These are phyloP conservation scores for Ceyx erithaca DNA, from an alignment of 2,797 vertebrate species.

Conservation along the genomic window DNA sequence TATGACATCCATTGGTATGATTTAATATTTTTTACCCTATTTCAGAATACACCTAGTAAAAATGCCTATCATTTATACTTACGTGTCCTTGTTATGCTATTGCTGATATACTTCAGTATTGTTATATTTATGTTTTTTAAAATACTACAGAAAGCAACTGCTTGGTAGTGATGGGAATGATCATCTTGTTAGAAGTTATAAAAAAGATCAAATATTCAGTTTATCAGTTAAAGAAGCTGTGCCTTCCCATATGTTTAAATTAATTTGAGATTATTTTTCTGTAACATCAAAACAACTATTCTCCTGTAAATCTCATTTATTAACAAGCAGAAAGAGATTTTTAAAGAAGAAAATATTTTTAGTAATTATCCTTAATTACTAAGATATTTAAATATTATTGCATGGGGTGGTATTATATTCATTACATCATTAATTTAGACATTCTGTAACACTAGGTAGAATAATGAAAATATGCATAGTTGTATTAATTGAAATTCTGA, in stretches of 20 bases:
- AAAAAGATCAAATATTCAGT: background rate
- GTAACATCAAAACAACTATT: background rate
- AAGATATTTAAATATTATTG: background rate
- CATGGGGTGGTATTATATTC: background rate
- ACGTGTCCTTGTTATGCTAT: background rate
- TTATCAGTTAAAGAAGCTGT: background rate
- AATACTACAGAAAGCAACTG: background rate
- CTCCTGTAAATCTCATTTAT: background rate
- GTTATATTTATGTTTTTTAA: background rate
- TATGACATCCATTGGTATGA: background rate
- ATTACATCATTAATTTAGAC: background rate
- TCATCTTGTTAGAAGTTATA: background rate
- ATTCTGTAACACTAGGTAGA: background rate
- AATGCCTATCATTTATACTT: fast-evolving
- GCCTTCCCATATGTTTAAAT: background rate
- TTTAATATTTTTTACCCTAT: background rate
- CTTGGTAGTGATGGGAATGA: background rate
- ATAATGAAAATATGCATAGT: background rate
- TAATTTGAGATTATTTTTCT: background rate
- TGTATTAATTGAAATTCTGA: background rate
- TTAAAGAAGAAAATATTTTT: background rate
- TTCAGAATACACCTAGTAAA: background rate
- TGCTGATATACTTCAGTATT: background rate
- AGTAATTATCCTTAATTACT: background rate
- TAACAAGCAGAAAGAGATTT: background rate